Base-by-base conservation (phyloP, 2,797 vertebrate species). In the Luscinia megarhynchos region DNA sequence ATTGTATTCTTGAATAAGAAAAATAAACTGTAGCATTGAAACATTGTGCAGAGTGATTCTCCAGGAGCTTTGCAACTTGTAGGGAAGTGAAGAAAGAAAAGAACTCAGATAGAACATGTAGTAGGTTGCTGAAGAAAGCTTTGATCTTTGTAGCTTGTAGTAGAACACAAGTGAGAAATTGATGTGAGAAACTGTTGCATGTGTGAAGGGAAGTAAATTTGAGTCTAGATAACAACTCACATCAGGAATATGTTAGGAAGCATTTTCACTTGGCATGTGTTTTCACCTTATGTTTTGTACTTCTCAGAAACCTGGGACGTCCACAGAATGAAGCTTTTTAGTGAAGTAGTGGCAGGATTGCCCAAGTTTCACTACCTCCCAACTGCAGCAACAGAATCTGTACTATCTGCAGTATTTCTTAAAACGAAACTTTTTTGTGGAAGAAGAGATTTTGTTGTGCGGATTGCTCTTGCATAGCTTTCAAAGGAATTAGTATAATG, bases 231-330 rank as follows among this genome's bases (percentile, higher is more conserved):
- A 95, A 67, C 78, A 90, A 10, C 82, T 94, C 91, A 92, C 94
- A 95, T 96, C 94, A 91, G 87, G 94, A 93, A 81, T 76, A 91
- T 84, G 80, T 82, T 88, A 22, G 85, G 95, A 93, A 92, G 69
- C 67, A 43, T 89, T 96, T 92, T 91, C 63, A 69, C 82, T 93
- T 95, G 94, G 94, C 94, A 93, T 64, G 58, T 13, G 11, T 86
- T 85, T 91, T 92, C 87, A 94, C 90, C 89, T 95, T 94, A 76
- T 96, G 93, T 84, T 94, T 91, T 93, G 55, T 95, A 72, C 76
- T 84, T 95, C 70, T 87, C 54, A 36, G 41, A 94, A 96, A 95
- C 80, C 82, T 75, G 84, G 58, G 82, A 69, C n/a, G 4, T 89
- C 89, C n/a, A 10, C 59, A 81, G 76, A 81, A 50, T 8, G 69